phyloP scores from a whole-genome alignment of 2,888 invertebrate genomes.

The Callinectes sapidus region DNA sequence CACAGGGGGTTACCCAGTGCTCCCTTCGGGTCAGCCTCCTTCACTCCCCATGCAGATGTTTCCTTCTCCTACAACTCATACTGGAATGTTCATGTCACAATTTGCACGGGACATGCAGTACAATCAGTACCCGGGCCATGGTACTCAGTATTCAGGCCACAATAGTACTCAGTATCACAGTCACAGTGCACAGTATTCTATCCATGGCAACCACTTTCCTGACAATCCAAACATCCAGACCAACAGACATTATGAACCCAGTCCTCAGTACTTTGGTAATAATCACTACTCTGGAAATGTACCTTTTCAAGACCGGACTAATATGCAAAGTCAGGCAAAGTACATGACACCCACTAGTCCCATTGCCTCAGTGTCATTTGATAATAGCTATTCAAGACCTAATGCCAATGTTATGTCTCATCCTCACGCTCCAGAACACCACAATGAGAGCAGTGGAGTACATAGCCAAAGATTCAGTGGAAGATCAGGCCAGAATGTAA shows the following conservation, averaged over 20 bases:
- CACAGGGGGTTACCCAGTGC: constrained; percentile 37
- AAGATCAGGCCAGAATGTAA: constrained; percentile 12
- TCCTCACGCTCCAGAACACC: constrained; percentile 3
- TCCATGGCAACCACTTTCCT: constrained; percentile 31
- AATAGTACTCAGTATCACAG: not conserved
- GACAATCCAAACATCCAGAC: constrained; percentile 21
- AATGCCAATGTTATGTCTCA: constrained; percentile 36
- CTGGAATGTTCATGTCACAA: constrained; percentile 25
- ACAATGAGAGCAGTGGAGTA: not conserved
- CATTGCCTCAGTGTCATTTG: constrained; percentile 16
- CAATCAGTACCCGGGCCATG: constrained; percentile 29
- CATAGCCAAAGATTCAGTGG: constrained; percentile 36
- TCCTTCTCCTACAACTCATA: not conserved
- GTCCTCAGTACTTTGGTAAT: constrained; percentile 45
- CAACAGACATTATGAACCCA: constrained; percentile 33
- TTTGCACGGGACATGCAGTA: constrained; percentile 37
- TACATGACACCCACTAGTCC: constrained; percentile 32
- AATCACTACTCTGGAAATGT: constrained; percentile 51
- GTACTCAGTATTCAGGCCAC: not conserved
- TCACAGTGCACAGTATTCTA: not conserved
- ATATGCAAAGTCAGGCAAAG: constrained; percentile 44
- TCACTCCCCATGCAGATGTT: not conserved
- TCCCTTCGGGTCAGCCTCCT: constrained; percentile 27
- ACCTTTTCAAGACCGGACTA: constrained; percentile 50
- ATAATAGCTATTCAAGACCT: constrained; percentile 41